These are phyloP conservation scores for Tortrix viridana DNA, from an alignment of 2,888 invertebrate species.

Conservation along the genomic window DNA sequence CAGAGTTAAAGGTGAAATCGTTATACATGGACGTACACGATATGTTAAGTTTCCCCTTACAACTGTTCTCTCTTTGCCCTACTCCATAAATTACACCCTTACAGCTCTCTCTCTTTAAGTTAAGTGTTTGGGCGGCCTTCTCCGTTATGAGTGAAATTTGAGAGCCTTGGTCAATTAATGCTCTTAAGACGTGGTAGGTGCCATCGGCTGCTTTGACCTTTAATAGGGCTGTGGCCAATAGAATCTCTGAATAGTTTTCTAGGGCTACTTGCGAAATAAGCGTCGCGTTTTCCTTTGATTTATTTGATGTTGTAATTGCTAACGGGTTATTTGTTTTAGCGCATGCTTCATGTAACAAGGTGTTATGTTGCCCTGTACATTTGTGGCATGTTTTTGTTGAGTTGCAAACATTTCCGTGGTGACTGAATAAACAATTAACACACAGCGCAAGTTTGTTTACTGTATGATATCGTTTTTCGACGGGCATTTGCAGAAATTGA, in stretches of 20 bases:
- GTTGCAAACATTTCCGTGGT: constrained; percentile 38
- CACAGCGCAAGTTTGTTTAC: constrained; percentile 30
- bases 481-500: neutral
- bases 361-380: constrained; percentile 33
- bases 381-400: constrained; percentile 35
- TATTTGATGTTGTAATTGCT: neutral
- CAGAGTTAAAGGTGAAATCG: constrained; percentile 1
- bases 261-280: neutral
- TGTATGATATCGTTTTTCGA: neutral
- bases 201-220: constrained; percentile 16
- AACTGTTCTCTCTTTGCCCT: constrained; percentile 4
- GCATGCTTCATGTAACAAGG: constrained; percentile 38
- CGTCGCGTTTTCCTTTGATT: neutral
- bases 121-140: neutral
- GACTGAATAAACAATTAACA: constrained; percentile 40
- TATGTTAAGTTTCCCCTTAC: constrained; percentile 15
- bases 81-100: constrained; percentile 11
- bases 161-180: constrained; percentile 20
- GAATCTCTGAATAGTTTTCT: constrained; percentile 3
- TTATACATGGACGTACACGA: constrained; percentile 1
- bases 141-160: constrained; percentile 2
- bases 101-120: neutral
- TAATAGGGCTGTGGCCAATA: constrained; percentile 5
- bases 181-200: neutral
- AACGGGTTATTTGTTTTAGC: neutral